Percentiles rank a stretch among this genome's conserved stretches.
Conservation (phyloP, 2,888 invertebrate species). For the Temnothorax ravouxi region DNA sequence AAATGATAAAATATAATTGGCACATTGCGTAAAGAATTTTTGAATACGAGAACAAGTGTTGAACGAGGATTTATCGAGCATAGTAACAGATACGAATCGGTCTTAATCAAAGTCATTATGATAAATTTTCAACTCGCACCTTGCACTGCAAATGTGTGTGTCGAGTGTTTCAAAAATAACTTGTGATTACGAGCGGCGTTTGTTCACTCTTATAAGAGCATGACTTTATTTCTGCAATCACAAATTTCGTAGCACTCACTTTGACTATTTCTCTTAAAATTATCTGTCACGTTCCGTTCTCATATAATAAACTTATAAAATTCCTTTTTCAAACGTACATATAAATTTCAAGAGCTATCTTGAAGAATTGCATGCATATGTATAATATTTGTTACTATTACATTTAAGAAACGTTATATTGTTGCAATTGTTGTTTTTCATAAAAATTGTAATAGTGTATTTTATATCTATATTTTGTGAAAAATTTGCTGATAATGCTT, state of each 20-base stretch:
- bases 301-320: background rate
- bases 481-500: background rate
- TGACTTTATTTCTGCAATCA: background rate
- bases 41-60: background rate
- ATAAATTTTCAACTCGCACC: conserved; percentile 12
- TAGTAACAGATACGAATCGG: background rate
- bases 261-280: background rate
- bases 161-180: conserved; percentile 70
- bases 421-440: background rate
- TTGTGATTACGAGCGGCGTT: conserved; percentile 56
- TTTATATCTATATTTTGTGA: background rate
- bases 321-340: background rate
- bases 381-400: background rate
- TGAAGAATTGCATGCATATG: background rate
- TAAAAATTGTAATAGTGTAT: background rate
- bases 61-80: conserved; percentile 5
- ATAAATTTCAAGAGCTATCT: background rate
- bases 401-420: background rate
- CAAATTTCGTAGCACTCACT: background rate
- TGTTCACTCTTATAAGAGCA: conserved; percentile 32
- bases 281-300: background rate
- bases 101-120: background rate
- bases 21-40: background rate
- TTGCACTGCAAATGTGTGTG: background rate
- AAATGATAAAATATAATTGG: background rate